These are phyloP conservation scores for Electrophaes corylata DNA, from an alignment of 2,888 invertebrate species.

Conservation along the genomic window DNA sequence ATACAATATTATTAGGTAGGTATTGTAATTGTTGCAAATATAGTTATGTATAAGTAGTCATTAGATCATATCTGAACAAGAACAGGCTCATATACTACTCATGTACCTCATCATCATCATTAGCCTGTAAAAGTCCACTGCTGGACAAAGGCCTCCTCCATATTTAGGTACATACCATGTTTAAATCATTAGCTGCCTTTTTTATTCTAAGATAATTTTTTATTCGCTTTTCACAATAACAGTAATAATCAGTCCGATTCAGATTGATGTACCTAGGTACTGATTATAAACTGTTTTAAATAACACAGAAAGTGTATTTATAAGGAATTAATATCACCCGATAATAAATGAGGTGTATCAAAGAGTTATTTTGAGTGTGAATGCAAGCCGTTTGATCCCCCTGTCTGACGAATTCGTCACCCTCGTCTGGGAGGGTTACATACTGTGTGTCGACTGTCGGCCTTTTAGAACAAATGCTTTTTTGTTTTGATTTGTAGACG, in stretches of 20 bases:
- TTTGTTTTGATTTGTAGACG: slow-evolving; percentile 4
- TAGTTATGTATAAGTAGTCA: too few relatives aligned
- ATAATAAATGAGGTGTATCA: slow-evolving; percentile 49
- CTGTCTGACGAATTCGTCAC: slow-evolving; percentile 45
- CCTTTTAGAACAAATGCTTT: slow-evolving; percentile 11
- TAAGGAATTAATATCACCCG: slow-evolving; percentile 12
- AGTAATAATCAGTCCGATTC: background rate
- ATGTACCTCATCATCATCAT: too few relatives aligned
- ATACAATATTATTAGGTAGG: too few relatives aligned
- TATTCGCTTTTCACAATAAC: background rate
- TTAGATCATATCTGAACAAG: background rate
- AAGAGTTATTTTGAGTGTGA: slow-evolving; percentile 59
- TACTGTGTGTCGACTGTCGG: slow-evolving; percentile 17
- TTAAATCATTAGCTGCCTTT: slow-evolving; percentile 5
- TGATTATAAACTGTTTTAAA: background rate
- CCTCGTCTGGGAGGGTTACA: slow-evolving; percentile 36
- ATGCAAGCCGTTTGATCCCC: slow-evolving; percentile 57
- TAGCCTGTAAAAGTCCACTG: too few relatives aligned
- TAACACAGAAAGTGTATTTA: background rate
- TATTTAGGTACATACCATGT: too few relatives aligned
- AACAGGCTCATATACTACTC: background rate
- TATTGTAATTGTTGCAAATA: too few relatives aligned
- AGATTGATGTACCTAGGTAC: too few relatives aligned
- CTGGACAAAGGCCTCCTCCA: too few relatives aligned
- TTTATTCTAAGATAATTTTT: background rate